Evolutionary conservation across 2,888 invertebrate genomes (phyloP), one percentile per base, ranked within the genome.

Genomic region (Cephus pygmeus): DNA sequence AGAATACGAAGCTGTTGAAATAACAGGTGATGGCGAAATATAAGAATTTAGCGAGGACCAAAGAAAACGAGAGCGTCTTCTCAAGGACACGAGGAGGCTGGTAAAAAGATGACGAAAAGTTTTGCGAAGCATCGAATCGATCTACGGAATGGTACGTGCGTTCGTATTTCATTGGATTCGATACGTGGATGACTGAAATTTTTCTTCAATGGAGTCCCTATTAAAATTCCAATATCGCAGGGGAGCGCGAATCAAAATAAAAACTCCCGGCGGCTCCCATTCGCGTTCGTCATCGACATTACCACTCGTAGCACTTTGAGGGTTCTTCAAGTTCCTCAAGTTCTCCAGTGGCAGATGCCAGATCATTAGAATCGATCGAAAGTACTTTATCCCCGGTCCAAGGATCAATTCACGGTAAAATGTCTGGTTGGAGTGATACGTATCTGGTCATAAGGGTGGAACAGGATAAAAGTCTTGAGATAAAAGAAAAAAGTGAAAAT

Each of bases 321-420:
- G 56, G 56, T 56, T 56, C 56, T 56, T 56, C 56, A 23, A 56
- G 56, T 56, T 56, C 56, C 23, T 56, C 56, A 56, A 56, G 56
- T 56, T 56, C 56, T 23, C 56, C 56, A 56, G 9, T 56, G 23
- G 56, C 56, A 56, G 56, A 56, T 56, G 76, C 76, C 56, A 56
- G 56, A 56, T 73, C 76, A 36, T 76, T 76, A 68, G 76, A 76
- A 76, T 76, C 15, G 56, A 40, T 40, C 71, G 34, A 69, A 34
- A 69, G 35, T 75, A 0, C 9, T 9, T 23, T 23, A 56, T 23
- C 23, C 23, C 15, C 56, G 2, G 23, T 56, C 23, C 23, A 23
- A 6, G 9, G 56, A 56, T 23, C 56, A 0, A 56, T 56, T 23
- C 56, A 23, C 2, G 23, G 56, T 56, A 23, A 56, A 56, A 6